Evolutionary conservation across 2,888 invertebrate species (phyloP), one percentile per base, ranked within the genome.

Genomic region (Drosophila helvetica): DNA sequence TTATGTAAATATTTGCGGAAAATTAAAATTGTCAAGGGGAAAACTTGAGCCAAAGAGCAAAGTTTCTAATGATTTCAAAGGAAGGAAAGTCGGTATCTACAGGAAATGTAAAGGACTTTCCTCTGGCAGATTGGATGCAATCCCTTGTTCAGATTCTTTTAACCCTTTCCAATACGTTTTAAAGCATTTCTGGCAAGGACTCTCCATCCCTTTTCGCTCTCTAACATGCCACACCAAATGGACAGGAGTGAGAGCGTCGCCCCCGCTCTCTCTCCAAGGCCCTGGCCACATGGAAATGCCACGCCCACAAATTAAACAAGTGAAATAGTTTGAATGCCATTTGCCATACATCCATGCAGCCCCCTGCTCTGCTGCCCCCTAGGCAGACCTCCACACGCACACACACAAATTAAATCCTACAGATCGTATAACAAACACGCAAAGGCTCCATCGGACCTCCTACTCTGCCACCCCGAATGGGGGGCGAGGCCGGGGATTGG

Each of bases 1-100:
- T 66, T 76, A 78, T 75, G 86, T 74, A 79, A 85, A 86, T 85
- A 88, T 85, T 85, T 88, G 81, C 75, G 70, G 60, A 71, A 78
- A 79, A 84, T 82, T 82, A 78, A 83, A 80, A 75, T 72, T 83
- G 79, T 79, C 77, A 81, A 78, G 70, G 59, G 70, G 18, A 51
- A 60, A 69, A 70, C 60, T 68, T 67, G 67, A 67, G 66, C 57
- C 66, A 66, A 66, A 67, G 66, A 67, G 66, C 66, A 66, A 66
- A 66, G 66, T 67, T 56, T 56, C 68, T 27, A 50, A 66, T 67
- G 56, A 67, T 56, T 17, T 33, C 48, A 50, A 43, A 57, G 57
- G 48, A 38, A 38, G 38, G 38, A 38, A 15, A 38, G 38, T n/a
- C 38, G 38, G 15, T 38, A 38, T 0, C 15, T 2, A 38, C 15